These are phyloP conservation scores for Caenorhabditis tropicalis DNA, from an alignment of 1,140 invertebrate species.

Conservation along the genomic window DNA sequence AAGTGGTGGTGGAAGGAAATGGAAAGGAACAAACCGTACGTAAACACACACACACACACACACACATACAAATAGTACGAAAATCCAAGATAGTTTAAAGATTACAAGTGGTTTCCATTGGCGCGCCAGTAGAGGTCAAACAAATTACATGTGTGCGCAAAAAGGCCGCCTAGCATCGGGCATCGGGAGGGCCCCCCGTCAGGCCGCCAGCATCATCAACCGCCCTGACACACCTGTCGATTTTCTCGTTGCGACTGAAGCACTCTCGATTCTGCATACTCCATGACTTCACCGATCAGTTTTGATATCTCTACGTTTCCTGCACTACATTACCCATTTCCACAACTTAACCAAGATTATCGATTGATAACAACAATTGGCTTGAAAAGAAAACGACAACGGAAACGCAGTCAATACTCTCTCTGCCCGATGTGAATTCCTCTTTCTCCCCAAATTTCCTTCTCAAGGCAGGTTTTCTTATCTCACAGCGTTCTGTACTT, in stretches of 20 bases:
- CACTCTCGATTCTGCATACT: constrained; percentile 23
- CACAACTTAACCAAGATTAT: neutral
- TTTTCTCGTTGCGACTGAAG: constrained; percentile 24
- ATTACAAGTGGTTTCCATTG: constrained; percentile 43
- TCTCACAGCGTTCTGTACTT: constrained; percentile 9
- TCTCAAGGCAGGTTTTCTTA: constrained; percentile 3
- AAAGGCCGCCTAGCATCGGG: constrained; percentile 21
- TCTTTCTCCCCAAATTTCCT: neutral
- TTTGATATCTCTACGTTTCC: constrained; percentile 12
- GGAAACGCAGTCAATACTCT: neutral
- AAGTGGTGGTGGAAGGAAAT: neutral
- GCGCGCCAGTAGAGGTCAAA: constrained; percentile 35
- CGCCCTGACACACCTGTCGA: constrained; percentile 12
- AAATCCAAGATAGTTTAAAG: constrained; percentile 38
- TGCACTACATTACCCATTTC: constrained; percentile 18
- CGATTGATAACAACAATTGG: constrained; percentile 19
- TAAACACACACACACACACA: neutral
- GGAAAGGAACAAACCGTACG: constrained; percentile 6
- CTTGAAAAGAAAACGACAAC: neutral
- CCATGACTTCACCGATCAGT: constrained; percentile 8
- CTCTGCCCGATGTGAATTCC: neutral
- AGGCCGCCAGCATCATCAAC: neutral
- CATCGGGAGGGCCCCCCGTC: neutral
- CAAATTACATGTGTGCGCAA: constrained; percentile 26
- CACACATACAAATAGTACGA: constrained; percentile 6